phyloP scores from a whole-genome alignment of 2,113 vertebrate species.

The Cyphomyrus discorhynchus region DNA sequence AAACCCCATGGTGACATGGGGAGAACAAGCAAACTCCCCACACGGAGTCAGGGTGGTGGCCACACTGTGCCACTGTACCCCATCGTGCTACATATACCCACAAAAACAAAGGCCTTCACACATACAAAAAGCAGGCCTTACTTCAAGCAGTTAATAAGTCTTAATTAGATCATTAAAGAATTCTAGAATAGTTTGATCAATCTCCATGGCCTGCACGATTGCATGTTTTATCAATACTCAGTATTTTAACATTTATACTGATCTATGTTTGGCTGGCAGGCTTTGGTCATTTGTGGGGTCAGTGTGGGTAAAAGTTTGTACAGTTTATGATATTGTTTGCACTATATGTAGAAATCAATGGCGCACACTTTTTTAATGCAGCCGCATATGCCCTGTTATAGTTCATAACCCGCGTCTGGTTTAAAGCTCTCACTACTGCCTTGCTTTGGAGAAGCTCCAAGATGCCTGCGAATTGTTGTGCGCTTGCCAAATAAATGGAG shows the following conservation, averaged over 20 bases:
- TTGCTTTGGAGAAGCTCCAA: not conserved
- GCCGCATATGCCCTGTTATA: not conserved
- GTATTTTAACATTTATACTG: not conserved
- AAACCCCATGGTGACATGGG: no score
- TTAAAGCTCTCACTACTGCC: not conserved
- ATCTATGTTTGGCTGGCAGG: not conserved
- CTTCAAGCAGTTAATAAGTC: not conserved
- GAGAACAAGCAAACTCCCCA: not conserved
- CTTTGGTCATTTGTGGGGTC: not conserved
- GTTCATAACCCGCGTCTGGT: not conserved
- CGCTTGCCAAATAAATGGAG: not conserved
- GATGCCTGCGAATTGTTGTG: not conserved
- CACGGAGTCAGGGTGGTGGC: not conserved
- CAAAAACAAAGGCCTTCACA: not conserved
- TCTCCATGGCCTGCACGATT: not conserved
- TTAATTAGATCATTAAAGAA: not conserved
- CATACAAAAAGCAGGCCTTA: not conserved
- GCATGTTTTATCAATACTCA: not conserved
- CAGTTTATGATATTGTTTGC: not conserved
- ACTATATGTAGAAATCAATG: not conserved
- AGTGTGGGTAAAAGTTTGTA: not conserved
- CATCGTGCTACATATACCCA: not conserved
- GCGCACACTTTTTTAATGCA: not conserved
- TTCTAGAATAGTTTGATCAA: not conserved
- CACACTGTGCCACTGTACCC: no score